A percentile compares a stretch with the other conserved stretches of the same genome.
These are phyloP conservation scores for Brachyptera putata DNA, from an alignment of 2,888 invertebrate genomes.

Conservation along the genomic window DNA sequence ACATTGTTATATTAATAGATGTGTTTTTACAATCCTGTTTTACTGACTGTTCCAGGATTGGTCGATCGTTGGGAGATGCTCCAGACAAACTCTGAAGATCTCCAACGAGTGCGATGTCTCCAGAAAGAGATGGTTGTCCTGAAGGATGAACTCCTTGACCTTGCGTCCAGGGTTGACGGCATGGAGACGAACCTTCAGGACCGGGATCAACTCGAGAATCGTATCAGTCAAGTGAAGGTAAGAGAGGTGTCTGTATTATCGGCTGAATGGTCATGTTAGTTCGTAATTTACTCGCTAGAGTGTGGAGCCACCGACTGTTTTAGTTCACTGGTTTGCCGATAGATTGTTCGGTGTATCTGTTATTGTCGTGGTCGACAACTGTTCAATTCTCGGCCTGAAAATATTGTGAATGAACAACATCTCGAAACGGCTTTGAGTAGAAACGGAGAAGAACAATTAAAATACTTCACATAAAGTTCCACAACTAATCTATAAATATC, in stretches of 20 bases:
- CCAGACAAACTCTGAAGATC: slow-evolving; percentile 46
- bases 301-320: no score
- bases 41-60: slow-evolving; percentile 45
- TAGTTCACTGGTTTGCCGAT: not conserved
- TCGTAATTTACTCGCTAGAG: no score
- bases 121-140: slow-evolving; percentile 41
- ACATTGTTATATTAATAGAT: no score
- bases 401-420: no score
- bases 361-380: no score
- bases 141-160: slow-evolving; percentile 43
- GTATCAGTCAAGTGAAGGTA: slow-evolving; percentile 47
- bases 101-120: slow-evolving; percentile 42
- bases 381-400: no score
- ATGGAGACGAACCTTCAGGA: slow-evolving; percentile 36
- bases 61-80: slow-evolving; percentile 50
- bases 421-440: no score
- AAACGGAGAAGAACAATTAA: no score
- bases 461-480: no score
- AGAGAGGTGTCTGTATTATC: slow-evolving; percentile 31
- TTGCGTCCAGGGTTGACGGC: slow-evolving; percentile 34
- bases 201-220: slow-evolving; percentile 43
- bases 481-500: no score
- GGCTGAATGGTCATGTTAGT: not conserved
- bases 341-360: not conserved
- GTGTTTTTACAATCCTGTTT: no score